phyloP scores from a whole-genome alignment of 1,140 invertebrate genomes.

The Philaenus spumarius region DNA sequence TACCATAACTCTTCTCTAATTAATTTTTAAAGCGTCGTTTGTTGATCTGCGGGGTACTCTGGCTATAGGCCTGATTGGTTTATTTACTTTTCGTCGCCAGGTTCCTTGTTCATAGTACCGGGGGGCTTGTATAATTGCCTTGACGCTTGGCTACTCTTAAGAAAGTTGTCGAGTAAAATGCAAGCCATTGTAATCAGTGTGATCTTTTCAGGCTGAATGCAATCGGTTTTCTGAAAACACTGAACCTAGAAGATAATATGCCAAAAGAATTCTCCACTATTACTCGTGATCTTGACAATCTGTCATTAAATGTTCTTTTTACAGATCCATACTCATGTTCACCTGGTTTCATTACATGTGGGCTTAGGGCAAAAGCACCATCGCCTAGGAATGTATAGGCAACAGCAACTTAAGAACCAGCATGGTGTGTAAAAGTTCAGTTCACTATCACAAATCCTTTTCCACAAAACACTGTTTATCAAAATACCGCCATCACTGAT shows the following conservation, averaged over 20 bases:
- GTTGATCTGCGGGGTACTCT: conserved; percentile 2
- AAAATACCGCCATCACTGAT: conserved; percentile 38
- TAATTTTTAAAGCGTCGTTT: neutral
- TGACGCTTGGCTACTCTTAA: neutral
- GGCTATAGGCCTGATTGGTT: neutral
- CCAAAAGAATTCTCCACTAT: conserved; percentile 48
- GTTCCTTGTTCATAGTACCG: neutral
- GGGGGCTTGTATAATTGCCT: conserved; percentile 5
- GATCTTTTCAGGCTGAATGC: conserved; percentile 30
- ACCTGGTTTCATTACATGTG: conserved; percentile 42
- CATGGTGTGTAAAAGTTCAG: conserved; percentile 28
- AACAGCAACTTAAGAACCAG: conserved; percentile 21
- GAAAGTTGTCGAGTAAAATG: conserved; percentile 7
- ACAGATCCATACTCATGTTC: conserved; percentile 38
- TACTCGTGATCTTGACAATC: conserved; percentile 35
- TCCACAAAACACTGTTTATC: conserved; percentile 27
- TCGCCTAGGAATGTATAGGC: conserved; percentile 38
- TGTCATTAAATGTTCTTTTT: conserved; percentile 39
- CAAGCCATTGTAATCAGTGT: conserved; percentile 30
- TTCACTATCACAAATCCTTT: conserved; percentile 24
- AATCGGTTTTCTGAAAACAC: conserved; percentile 37
- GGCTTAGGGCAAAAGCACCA: conserved; percentile 42
- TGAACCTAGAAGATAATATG: conserved; percentile 40
- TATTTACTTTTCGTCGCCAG: conserved; percentile 6
- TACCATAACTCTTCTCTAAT: too few species aligned